These are phyloP conservation scores for Polyommatus icarus DNA, from an alignment of 2,888 invertebrate genomes.

Conservation along the genomic window DNA sequence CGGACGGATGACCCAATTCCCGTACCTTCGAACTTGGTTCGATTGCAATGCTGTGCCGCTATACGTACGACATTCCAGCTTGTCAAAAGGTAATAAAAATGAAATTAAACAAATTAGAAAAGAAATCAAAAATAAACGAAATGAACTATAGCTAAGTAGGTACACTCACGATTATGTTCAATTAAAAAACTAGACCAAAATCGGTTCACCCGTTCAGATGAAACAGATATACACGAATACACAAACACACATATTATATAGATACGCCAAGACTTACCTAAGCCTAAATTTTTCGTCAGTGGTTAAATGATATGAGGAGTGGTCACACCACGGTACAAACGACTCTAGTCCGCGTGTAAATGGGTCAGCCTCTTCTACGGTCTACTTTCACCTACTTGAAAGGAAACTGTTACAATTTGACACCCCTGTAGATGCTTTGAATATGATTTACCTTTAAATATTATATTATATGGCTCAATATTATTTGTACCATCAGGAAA, in stretches of 20 bases:
- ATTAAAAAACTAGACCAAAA: too few relatives aligned
- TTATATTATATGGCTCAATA: too few relatives aligned
- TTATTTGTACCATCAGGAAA: too few relatives aligned
- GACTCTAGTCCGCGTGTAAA: neutral
- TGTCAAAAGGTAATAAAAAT: neutral
- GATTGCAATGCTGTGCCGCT: neutral
- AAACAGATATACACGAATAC: too few relatives aligned
- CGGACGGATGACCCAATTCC: neutral
- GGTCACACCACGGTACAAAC: neutral
- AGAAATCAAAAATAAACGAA: too few relatives aligned
- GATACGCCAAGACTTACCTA: too few relatives aligned
- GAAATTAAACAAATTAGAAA: too few relatives aligned
- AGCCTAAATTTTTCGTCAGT: too few relatives aligned
- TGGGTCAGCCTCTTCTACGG: conserved; percentile 3
- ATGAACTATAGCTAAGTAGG: too few relatives aligned
- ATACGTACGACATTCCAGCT: neutral
- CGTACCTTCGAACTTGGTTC: neutral
- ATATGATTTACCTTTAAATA: neutral
- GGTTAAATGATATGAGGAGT: neutral
- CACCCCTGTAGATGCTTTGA: neutral
- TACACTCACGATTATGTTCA: too few relatives aligned
- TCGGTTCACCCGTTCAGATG: too few relatives aligned
- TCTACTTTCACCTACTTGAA: neutral
- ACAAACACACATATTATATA: too few relatives aligned
- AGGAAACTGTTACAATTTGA: neutral